phyloP scores from a whole-genome alignment of 2,797 vertebrate species.

The Pseudocheirus occidentalis region DNA sequence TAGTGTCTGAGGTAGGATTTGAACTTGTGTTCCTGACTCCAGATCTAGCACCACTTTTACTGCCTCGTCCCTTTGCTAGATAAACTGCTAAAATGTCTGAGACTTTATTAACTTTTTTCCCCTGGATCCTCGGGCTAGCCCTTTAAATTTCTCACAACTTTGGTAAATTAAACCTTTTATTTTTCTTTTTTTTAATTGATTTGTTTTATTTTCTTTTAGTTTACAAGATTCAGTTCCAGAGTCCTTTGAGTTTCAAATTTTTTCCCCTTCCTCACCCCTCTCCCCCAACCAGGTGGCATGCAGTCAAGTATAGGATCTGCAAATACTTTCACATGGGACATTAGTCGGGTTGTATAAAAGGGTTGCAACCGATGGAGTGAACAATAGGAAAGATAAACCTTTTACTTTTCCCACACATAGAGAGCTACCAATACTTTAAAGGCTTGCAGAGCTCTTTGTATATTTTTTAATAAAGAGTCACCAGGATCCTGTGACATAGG shows the following conservation, averaged over 20 bases:
- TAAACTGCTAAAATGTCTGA: not conserved
- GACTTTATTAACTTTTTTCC: not conserved
- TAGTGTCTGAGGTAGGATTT: not conserved
- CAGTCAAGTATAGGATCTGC: no score
- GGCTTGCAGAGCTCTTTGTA: not conserved
- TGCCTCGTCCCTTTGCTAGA: not conserved
- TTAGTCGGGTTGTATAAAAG: no score
- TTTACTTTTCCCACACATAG: not conserved
- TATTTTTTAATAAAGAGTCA: not conserved
- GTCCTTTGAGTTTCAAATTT: no score
- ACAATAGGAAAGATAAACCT: not conserved
- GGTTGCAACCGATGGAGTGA: no score
- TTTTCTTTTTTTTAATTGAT: not conserved
- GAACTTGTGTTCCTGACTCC: not conserved
- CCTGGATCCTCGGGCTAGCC: not conserved
- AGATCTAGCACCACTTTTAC: not conserved
- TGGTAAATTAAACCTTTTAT: not conserved
- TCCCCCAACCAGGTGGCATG: no score
- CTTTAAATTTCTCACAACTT: not conserved
- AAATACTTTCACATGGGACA: no score
- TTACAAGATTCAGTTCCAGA: no score
- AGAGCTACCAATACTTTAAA: not conserved
- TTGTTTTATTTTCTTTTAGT: no score
- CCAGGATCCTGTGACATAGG: not conserved
- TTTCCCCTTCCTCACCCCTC: no score